Conservation (phyloP, 2,113 vertebrate species). For the Calypte anna region DNA sequence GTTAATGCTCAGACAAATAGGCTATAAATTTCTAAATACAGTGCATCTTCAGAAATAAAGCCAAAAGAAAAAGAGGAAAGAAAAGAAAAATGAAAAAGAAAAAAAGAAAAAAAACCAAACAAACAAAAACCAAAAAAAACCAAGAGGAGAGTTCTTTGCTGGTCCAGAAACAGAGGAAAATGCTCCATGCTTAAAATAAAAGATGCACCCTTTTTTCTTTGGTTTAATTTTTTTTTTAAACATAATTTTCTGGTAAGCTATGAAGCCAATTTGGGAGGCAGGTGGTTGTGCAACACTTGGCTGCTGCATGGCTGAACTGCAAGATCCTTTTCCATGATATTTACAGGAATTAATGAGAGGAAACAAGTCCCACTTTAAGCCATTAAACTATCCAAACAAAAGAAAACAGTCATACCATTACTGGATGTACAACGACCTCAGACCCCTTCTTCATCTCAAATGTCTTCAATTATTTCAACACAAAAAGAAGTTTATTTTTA, state of each 20-base stretch:
- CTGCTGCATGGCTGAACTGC: constrained; percentile 2
- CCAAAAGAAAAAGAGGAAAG: neutral
- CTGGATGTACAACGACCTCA: constrained; percentile 43
- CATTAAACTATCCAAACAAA: constrained; percentile 39
- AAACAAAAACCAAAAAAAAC: too few relatives aligned
- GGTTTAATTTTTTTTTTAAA: neutral
- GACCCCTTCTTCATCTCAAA: neutral
- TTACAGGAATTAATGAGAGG: constrained; percentile 62
- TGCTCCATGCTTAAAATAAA: neutral
- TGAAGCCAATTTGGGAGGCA: neutral
- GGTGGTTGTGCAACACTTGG: constrained; percentile 61
- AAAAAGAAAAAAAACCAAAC: too few relatives aligned
- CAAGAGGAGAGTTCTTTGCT: neutral
- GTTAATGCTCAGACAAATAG: neutral
- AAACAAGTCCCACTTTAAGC: constrained; percentile 59
- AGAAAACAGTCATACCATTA: constrained; percentile 1
- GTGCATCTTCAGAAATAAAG: neutral
- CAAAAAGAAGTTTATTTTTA: constrained; percentile 47
- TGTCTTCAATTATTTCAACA: constrained; percentile 32
- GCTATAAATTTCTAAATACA: neutral
- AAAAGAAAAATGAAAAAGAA: too few relatives aligned
- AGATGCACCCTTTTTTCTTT: neutral
- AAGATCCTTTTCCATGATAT: constrained; percentile 11
- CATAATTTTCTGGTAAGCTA: neutral
- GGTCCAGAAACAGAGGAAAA: neutral